Evolutionary conservation across 2,113 vertebrate genomes (phyloP).

Genomic region (Leucosticte australis): DNA sequence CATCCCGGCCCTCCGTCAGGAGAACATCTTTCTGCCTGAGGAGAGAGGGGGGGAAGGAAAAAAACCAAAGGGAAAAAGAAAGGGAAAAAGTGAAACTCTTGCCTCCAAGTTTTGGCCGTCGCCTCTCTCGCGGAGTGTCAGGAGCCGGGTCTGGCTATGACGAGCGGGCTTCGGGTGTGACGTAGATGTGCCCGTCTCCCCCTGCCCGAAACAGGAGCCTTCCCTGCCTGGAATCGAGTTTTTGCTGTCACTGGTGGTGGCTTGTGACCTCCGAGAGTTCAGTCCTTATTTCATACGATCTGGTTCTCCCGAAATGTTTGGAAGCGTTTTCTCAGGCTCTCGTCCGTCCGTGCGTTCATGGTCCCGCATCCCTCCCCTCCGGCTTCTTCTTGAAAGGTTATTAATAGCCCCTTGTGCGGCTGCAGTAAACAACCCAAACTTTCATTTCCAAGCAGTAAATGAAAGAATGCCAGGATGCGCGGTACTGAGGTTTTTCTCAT

Average conservation of each 20-base stretch:
- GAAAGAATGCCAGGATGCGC: constrained; percentile 64
- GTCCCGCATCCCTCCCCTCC: constrained; percentile 51
- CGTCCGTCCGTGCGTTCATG: constrained; percentile 3
- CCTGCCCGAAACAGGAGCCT: constrained; percentile 7
- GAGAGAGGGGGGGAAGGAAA: too few relatives aligned
- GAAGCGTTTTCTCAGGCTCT: background rate
- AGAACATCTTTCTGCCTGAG: constrained; percentile 34
- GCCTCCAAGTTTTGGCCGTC: constrained; percentile 47
- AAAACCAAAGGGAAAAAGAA: background rate
- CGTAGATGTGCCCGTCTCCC: background rate
- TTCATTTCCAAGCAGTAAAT: constrained; percentile 67
- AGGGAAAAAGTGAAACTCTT: background rate
- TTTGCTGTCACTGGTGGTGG: constrained; percentile 28
- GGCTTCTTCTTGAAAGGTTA: constrained; percentile 61
- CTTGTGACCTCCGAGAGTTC: background rate
- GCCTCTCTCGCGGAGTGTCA: constrained; percentile 27
- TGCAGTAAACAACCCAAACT: constrained; percentile 73
- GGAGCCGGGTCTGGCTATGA: constrained; percentile 43
- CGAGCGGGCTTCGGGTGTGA: background rate
- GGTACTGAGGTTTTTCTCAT: constrained; percentile 68
- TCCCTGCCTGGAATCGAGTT: constrained; percentile 49
- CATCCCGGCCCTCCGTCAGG: constrained; percentile 12
- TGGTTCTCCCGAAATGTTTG: constrained; percentile 26
- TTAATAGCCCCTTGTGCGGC: constrained; percentile 70
- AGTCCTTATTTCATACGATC: background rate